Evolutionary conservation across 2,797 vertebrate species (phyloP), one percentile per base, ranked within the genome.

Genomic region (Lutjanus argentimaculatus): DNA sequence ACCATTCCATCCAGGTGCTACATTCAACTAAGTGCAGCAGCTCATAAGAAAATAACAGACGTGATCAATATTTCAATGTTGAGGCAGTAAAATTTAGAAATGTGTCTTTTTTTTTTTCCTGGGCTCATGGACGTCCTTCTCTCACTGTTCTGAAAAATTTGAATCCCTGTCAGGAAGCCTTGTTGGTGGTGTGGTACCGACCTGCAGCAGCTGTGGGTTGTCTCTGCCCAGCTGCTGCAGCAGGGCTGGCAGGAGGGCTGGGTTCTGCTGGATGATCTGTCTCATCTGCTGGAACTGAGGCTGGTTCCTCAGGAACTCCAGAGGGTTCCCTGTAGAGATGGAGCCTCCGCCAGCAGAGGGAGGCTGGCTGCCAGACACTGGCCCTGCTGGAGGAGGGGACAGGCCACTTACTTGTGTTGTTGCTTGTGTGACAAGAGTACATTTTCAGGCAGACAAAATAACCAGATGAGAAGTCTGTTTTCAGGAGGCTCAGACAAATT

Each of bases 281-380:
- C 95, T 89, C 96, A 96, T 96, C 91, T 96, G 96, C 67, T 95
- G 95, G 85, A 96, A 96, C 92, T 96, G 96, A 16, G 95, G 95
- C 90, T 96, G 96, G 88, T 93, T 95, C 90, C 96, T 94, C 65
- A 96, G 84, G 88, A 96, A 96, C 91, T 96, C 95, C 77, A 96
- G 88, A n/a, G 95, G 95, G 84, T 96, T 96, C 21, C 74, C 86
- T 10, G 88, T 46, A 6, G 91, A 46, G 15, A 73, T 52, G 7
- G 84, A 58, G 16, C 67, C 79, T 58, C 86, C 88, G 9, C 82
- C 78, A 42, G 65, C 55, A 69, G 82, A 49, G 5, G 73, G 74
- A 70, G 82, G 82, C 85, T 84, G 88, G 69, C 64, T 87, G 64
- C 53, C 75, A 67, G 91, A 67, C 21, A 74, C 77, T 8, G 79